phyloP scores from a whole-genome alignment of 2,113 vertebrate genomes.

The Amazona guildingii region DNA sequence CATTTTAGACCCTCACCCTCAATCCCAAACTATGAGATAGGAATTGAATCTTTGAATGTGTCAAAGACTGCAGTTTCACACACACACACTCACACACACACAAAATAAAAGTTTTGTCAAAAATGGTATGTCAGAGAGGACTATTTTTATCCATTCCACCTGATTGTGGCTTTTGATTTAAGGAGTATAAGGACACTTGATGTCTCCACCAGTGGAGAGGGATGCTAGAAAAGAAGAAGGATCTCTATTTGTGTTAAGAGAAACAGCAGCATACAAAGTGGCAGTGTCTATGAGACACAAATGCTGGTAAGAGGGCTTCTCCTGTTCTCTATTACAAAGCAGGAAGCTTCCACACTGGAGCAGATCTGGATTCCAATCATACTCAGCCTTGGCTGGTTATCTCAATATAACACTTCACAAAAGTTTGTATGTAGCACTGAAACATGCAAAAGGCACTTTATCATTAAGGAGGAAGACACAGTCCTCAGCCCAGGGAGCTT shows the following conservation, averaged over 20 bases:
- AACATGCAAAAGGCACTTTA: constrained; percentile 4
- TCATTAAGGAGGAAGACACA: neutral
- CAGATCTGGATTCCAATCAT: neutral
- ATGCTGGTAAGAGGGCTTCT: neutral
- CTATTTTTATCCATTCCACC: neutral
- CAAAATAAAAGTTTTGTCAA: neutral
- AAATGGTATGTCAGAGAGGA: neutral
- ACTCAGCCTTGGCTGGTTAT: neutral
- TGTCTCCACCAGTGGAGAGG: neutral
- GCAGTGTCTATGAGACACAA: neutral
- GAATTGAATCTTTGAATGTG: neutral
- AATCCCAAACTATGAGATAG: neutral
- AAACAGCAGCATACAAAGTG: neutral
- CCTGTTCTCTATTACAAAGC: neutral
- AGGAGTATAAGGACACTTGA: neutral
- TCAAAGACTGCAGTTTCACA: neutral
- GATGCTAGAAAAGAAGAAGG: neutral
- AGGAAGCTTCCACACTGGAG: neutral
- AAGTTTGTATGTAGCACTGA: neutral
- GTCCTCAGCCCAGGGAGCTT: neutral
- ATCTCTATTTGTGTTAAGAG: neutral
- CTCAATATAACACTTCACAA: neutral
- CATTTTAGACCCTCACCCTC: neutral
- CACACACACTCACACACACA: neutral
- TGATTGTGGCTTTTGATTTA: neutral